Base-by-base conservation (phyloP, 2,888 invertebrate genomes). In the Dynastes maya region DNA sequence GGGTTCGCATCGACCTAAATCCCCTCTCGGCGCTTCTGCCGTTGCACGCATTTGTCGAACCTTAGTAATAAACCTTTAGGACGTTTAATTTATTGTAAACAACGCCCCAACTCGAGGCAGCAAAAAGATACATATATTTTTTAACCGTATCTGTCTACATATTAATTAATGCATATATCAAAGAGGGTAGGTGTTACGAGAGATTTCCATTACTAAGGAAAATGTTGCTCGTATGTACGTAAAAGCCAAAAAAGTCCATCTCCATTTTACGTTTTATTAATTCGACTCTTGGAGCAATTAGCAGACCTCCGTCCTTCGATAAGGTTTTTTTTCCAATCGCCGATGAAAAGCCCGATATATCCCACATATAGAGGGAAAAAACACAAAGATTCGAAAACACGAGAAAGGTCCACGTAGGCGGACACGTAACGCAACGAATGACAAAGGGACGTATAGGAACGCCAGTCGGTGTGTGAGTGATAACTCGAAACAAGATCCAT, bases 401-500 rank as follows among this genome's bases (percentile, higher is more conserved):
- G 13, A 32, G 32, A 64, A 29, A 29, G 11, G 32, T 27, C 2
- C 64, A 29, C 32, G 64, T 64, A 9, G 64, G 64, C 64, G 64
- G 32, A 32, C 64, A 32, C 32, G 37, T 64, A 29, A 53, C 53
- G 16, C 53, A 16, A 16, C n/a, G 53, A n/a, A 16, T 16, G 53
- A 53, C n/a, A 53, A 53, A 53, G 53, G 53, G 53, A 53, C 53
- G n/a, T n/a, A 6, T 51, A 51, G 53, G 16, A 16, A 16, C 16
- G n/a, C n/a, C 53, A 16, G 5, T 2, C 53, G 53, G 8, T 45
- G 45, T 29, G 27, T 11, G 64, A 64, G 8, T 64, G 64, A 32
- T 13, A 64, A 64, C 32, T 64, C 64, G 64, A 32, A 64, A 29
- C 29, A 64, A n/a, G 64, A 64, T 64, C 22, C 64, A 32, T n/a